Conservation (phyloP, 1,140 invertebrate species). For the Aethina tumida region DNA sequence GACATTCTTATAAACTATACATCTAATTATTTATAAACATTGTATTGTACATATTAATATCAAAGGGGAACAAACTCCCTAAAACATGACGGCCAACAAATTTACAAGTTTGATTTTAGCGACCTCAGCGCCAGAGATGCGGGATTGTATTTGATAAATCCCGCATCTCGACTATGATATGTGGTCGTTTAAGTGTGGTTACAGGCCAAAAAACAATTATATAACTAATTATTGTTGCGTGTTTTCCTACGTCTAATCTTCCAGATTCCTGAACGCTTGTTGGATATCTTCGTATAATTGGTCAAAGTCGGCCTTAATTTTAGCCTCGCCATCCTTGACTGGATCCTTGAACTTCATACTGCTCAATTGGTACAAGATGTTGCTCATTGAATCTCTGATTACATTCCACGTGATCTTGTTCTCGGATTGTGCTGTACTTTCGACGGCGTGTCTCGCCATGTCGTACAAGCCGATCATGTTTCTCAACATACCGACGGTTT, state of each 20-base stretch:
- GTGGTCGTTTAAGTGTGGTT: neutral
- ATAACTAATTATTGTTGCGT: slow-evolving; percentile 12
- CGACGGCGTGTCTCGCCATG: slow-evolving; percentile 93
- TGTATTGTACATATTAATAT: slow-evolving; percentile 21
- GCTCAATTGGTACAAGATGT: slow-evolving; percentile 93
- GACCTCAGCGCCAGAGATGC: neutral
- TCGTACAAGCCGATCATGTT: slow-evolving; percentile 99
- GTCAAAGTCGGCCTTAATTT: slow-evolving; percentile 95
- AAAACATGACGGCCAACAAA: neutral
- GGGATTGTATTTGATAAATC: neutral
- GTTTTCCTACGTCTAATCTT: slow-evolving; percentile 63
- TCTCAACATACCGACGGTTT: slow-evolving; percentile 96
- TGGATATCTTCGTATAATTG: slow-evolving; percentile 92
- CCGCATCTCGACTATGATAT: slow-evolving; percentile 1
- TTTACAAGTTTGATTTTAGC: neutral
- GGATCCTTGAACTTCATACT: slow-evolving; percentile 99
- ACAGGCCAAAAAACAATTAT: slow-evolving; percentile 10
- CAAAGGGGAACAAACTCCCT: slow-evolving; percentile 10
- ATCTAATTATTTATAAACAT: slow-evolving; percentile 18
- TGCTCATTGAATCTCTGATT: slow-evolving; percentile 93
- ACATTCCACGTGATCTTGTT: slow-evolving; percentile 99
- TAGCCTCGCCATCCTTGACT: slow-evolving; percentile 92
- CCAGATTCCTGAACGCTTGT: slow-evolving; percentile 95
- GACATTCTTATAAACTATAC: slow-evolving; percentile 4
- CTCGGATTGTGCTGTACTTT: slow-evolving; percentile 95